A percentile compares a stretch with the other conserved stretches of the same genome.
phyloP scores from a whole-genome alignment of 2,113 vertebrate genomes.

The Thunnus maccoyii region DNA sequence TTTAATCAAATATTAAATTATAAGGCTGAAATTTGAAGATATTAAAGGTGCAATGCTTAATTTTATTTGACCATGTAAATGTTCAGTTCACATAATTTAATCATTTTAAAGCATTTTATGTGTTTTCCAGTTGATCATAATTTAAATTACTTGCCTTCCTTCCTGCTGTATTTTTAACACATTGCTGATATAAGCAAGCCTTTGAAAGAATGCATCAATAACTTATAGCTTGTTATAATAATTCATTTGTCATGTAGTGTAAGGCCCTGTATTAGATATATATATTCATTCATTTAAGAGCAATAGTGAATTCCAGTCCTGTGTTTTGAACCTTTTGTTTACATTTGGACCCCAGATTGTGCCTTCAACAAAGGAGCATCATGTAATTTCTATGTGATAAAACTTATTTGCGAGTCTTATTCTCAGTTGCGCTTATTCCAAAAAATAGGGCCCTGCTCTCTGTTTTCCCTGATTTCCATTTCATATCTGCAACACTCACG shows the following conservation, averaged over 20 bases:
- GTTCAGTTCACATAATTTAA: neutral
- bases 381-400: neutral
- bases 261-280: neutral
- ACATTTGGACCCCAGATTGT: neutral
- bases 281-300: neutral
- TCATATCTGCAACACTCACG: conserved; percentile 73
- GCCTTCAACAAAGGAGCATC: neutral
- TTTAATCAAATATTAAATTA: no score
- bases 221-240: no score
- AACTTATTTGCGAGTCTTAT: conserved; percentile 24
- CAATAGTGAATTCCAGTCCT: neutral
- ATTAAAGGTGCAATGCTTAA: neutral
- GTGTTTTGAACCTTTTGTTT: neutral
- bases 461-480: conserved; percentile 75
- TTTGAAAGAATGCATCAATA: no score
- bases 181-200: neutral
- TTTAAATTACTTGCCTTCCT: neutral
- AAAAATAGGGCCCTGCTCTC: conserved; percentile 31
- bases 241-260: neutral
- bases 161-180: neutral
- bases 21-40: neutral
- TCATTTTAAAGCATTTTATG: no score
- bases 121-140: neutral
- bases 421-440: conserved; percentile 21
- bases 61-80: no score